Conservation (phyloP, 2,797 vertebrate species). For the Falco columbarius region DNA sequence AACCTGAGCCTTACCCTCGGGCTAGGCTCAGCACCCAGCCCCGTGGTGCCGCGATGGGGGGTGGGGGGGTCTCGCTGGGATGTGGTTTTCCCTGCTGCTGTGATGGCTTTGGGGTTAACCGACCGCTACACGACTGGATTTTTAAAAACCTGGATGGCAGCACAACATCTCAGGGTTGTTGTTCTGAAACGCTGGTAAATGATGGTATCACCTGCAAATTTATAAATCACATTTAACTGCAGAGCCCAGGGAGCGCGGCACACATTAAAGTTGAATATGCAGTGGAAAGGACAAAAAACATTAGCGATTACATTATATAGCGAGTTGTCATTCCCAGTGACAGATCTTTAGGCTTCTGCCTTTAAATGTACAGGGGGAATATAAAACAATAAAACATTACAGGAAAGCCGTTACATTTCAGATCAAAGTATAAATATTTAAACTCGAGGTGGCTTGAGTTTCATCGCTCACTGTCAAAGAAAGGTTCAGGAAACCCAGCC, state of each 20-base stretch:
- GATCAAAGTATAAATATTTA: constrained; percentile 41
- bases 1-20: background rate
- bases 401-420: background rate
- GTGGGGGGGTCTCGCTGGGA: background rate
- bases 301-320: background rate
- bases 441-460: background rate
- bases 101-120: background rate
- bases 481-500: background rate
- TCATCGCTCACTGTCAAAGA: background rate
- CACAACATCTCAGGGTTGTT: background rate
- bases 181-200: background rate
- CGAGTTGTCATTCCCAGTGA: background rate
- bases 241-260: background rate
- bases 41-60: accelerated
- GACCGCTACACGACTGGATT: background rate
- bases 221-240: background rate
- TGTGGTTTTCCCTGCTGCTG: background rate
- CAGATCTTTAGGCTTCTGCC: background rate
- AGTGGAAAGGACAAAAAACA: background rate
- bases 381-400: constrained; percentile 9
- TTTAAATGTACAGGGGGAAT: background rate
- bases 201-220: background rate
- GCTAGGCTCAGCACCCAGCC: background rate
- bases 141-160: background rate
- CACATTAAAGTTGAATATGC: background rate